Evolutionary conservation across 2,797 vertebrate species (phyloP).

Genomic region (Microctenopoma lineatum): DNA sequence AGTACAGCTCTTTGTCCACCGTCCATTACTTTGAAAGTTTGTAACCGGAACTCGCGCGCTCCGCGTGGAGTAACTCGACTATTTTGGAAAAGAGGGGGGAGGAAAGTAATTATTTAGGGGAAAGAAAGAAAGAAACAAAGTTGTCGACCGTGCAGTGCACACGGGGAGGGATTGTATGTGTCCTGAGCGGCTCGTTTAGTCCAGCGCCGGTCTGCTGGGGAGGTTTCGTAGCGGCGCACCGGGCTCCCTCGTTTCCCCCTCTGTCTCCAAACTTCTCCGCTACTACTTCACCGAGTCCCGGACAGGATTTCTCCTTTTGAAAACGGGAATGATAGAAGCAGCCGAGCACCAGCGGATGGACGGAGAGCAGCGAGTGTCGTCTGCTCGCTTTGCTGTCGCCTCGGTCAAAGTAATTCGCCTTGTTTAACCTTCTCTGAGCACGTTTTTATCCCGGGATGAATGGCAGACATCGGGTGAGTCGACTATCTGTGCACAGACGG

Average conservation of each 20-base stretch:
- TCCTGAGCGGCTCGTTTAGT: constrained; percentile 47
- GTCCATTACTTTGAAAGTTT: constrained; percentile 35
- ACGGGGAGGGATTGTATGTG: constrained; percentile 71
- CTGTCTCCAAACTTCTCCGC: constrained; percentile 59
- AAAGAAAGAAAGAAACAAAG: constrained; percentile 85
- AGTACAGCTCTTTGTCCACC: too few relatives aligned
- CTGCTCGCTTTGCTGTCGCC: constrained; percentile 21
- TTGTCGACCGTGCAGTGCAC: constrained; percentile 73
- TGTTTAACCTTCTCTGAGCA: not conserved
- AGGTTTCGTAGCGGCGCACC: constrained; percentile 39
- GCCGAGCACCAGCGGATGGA: constrained; percentile 51
- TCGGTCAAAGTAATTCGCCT: constrained; percentile 3
- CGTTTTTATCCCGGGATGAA: constrained; percentile 60
- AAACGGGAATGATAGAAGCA: constrained; percentile 66
- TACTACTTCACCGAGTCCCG: constrained; percentile 42
- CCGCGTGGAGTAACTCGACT: not conserved
- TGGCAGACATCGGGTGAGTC: constrained; percentile 59
- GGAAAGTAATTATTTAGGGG: constrained; percentile 81
- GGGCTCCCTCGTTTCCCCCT: constrained; percentile 18
- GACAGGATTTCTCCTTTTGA: constrained; percentile 45
- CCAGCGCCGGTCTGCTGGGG: constrained; percentile 45
- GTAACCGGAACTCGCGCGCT: constrained; percentile 6
- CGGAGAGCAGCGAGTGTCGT: constrained; percentile 7
- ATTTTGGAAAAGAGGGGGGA: constrained; percentile 66
- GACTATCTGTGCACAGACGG: constrained; percentile 35